Conservation (phyloP, 2,113 vertebrate genomes). For the Apus apus region DNA sequence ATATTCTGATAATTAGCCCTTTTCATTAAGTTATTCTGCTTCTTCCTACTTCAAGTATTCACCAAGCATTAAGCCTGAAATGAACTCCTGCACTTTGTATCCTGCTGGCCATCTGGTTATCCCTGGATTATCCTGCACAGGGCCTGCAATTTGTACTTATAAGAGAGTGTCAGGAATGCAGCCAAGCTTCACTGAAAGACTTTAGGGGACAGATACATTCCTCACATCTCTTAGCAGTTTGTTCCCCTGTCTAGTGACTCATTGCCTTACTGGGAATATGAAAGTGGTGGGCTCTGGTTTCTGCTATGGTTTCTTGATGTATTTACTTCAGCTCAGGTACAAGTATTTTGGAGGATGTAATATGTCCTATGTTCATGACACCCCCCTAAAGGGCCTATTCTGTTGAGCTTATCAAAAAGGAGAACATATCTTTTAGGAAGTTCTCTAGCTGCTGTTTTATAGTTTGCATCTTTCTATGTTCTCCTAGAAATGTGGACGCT, state of each 20-base stretch:
- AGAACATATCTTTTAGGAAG: background rate
- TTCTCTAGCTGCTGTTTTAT: background rate
- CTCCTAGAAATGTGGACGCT: background rate
- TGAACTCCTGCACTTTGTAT: background rate
- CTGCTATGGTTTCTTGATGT: background rate
- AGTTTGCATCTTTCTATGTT: accelerated
- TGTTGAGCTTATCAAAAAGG: background rate
- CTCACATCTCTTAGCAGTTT: background rate
- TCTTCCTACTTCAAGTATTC: accelerated
- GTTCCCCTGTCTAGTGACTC: background rate
- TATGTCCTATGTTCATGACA: background rate
- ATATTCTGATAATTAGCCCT: background rate
- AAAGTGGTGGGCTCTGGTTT: background rate
- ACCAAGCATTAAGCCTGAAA: background rate
- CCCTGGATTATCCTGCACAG: background rate
- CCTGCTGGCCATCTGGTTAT: background rate
- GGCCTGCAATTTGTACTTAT: background rate
- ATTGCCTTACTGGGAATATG: background rate
- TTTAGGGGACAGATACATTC: background rate
- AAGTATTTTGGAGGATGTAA: background rate
- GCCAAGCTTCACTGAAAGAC: background rate
- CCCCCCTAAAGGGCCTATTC: background rate
- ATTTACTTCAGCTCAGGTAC: background rate
- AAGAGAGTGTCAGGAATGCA: background rate
- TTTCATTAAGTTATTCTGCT: background rate